Conservation (phyloP, 1,140 invertebrate species). For the Lucilia cuprina region DNA sequence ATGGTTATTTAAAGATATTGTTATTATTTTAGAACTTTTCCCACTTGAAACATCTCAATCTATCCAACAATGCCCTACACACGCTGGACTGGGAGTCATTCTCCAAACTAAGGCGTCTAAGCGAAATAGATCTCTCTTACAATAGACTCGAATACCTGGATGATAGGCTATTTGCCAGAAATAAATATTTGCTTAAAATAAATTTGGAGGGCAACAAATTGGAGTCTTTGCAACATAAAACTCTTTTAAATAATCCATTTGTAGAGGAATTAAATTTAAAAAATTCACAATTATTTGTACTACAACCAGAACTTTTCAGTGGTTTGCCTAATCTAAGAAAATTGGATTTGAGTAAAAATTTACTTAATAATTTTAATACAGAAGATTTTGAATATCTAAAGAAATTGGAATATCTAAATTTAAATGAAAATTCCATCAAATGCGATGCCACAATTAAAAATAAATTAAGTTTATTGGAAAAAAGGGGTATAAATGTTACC, state of each 20-base stretch:
- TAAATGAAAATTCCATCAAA: conserved; percentile 54
- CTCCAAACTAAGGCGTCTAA: conserved; percentile 43
- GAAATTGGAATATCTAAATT: conserved; percentile 46
- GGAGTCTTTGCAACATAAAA: conserved; percentile 43
- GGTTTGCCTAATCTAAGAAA: conserved; percentile 48
- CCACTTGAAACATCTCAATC: conserved; percentile 48
- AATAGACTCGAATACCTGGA: conserved; percentile 58
- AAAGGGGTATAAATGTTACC: conserved; percentile 45
- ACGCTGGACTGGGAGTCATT: conserved; percentile 54
- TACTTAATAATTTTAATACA: conserved; percentile 49
- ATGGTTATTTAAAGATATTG: too few relatives aligned
- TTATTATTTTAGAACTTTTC: conserved; percentile 43
- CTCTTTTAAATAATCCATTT: conserved; percentile 47
- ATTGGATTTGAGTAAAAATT: conserved; percentile 54
- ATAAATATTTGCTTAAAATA: conserved; percentile 45
- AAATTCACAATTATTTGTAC: conserved; percentile 53
- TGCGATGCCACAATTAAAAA: conserved; percentile 49
- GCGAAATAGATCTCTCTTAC: conserved; percentile 53
- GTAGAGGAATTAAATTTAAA: conserved; percentile 50
- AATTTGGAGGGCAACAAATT: conserved; percentile 58
- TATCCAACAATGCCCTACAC: conserved; percentile 55
- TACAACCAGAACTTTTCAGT: conserved; percentile 43
- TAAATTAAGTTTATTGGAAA: conserved; percentile 43
- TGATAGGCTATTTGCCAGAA: conserved; percentile 51
- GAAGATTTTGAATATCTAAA: conserved; percentile 41